Conservation (phyloP, 37 sponge, comb jelly and placozoan species). For the Theonella swinhoei region DNA sequence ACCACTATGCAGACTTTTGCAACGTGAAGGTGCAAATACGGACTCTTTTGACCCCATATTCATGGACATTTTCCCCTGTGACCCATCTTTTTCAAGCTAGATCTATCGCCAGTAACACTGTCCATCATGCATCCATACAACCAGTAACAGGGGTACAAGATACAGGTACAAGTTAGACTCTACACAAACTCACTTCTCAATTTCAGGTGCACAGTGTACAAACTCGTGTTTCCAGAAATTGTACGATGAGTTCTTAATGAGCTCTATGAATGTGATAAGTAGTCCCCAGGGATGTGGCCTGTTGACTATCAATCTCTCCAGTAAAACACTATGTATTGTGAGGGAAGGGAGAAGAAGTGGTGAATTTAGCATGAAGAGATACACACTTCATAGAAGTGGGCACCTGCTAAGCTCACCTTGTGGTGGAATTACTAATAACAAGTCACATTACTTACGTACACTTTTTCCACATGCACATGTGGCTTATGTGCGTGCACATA, state of each 20-base stretch:
- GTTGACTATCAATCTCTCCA: slow-evolving; percentile 97
- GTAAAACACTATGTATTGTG: slow-evolving; percentile 82
- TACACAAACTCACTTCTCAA: slow-evolving; percentile 94
- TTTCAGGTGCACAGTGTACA: slow-evolving; percentile 99
- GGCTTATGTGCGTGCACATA: too few species aligned
- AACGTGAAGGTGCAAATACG: too few species aligned
- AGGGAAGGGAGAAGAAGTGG: too few species aligned
- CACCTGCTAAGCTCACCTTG: too few species aligned
- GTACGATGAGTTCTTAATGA: slow-evolving; percentile 94
- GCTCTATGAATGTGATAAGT: slow-evolving; percentile 99
- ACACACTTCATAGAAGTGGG: too few species aligned
- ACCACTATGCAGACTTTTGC: too few species aligned
- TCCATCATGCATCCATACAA: not conserved
- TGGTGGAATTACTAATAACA: not conserved
- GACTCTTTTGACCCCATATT: too few species aligned
- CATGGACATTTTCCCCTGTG: too few species aligned
- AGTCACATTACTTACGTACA: not conserved
- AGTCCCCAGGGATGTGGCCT: slow-evolving; percentile 99
- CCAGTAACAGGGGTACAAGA: not conserved
- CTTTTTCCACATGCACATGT: too few species aligned
- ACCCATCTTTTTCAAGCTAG: too few species aligned
- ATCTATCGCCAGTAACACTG: too few species aligned
- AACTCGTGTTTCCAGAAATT: slow-evolving; percentile 99
- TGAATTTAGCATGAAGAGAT: too few species aligned
- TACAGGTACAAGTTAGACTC: not conserved